Conservation (phyloP, 2,888 invertebrate species). For the Drosophila yooni region DNA sequence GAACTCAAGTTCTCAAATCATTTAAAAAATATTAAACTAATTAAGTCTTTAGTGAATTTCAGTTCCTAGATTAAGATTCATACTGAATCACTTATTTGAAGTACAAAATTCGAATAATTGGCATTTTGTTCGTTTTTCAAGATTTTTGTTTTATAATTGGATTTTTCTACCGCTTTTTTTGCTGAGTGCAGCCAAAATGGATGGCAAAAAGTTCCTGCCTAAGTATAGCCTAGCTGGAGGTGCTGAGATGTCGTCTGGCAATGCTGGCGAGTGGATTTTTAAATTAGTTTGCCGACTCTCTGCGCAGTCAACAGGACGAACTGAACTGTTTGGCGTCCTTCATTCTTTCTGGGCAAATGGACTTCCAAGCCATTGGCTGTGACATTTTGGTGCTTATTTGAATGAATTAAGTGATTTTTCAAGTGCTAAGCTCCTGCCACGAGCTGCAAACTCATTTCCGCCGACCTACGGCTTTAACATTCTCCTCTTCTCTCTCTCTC, state of each 20-base stretch:
- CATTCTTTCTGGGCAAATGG: slow-evolving; percentile 57
- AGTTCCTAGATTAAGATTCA: background rate
- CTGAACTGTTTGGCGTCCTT: slow-evolving; percentile 40
- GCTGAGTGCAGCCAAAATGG: slow-evolving; percentile 5
- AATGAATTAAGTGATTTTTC: slow-evolving; percentile 83
- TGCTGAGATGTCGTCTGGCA: slow-evolving; percentile 20
- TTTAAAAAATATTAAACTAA: background rate
- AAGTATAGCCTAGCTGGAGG: slow-evolving; percentile 19
- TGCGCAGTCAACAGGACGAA: slow-evolving; percentile 13
- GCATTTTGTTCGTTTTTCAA: background rate
- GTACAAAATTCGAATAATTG: background rate
- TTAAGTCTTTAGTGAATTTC: background rate
- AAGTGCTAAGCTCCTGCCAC: slow-evolving; percentile 76
- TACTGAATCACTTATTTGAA: background rate
- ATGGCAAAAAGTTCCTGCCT: slow-evolving; percentile 17
- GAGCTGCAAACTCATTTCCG: slow-evolving; percentile 79
- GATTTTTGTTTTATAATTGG: background rate
- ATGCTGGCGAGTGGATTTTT: slow-evolving; percentile 80
- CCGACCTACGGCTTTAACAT: slow-evolving; percentile 27
- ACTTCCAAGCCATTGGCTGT: slow-evolving; percentile 57
- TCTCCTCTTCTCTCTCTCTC: slow-evolving; percentile 13
- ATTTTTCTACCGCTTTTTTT: background rate
- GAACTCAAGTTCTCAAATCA: background rate
- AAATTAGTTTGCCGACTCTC: slow-evolving; percentile 73
- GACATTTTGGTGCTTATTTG: slow-evolving; percentile 77